Evolutionary conservation across 2,797 vertebrate genomes (phyloP).

Genomic region (Nothura maculosa): DNA sequence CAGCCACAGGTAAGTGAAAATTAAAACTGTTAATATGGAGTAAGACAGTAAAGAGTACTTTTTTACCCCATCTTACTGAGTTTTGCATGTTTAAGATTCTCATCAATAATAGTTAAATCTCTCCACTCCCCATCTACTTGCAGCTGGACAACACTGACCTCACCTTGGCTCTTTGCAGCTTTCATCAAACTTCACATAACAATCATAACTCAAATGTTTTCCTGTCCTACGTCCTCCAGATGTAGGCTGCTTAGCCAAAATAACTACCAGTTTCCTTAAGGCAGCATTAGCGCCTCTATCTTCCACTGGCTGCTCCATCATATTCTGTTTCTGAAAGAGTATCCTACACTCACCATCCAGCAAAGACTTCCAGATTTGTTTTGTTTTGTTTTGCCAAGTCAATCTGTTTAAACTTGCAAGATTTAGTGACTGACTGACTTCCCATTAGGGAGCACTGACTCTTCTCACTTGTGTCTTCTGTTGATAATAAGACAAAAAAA

Average conservation of each 20-base stretch:
- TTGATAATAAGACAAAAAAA: constrained; percentile 32
- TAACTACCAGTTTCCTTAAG: background rate
- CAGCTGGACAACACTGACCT: constrained; percentile 1
- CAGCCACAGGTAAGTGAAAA: background rate
- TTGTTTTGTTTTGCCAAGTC: background rate
- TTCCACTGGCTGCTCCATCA: constrained; percentile 7
- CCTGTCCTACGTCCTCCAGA: constrained; percentile 14
- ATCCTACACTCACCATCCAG: background rate
- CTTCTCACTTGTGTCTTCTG: constrained; percentile 27
- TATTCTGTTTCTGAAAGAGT: constrained; percentile 5
- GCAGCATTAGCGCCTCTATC: background rate
- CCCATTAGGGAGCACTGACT: constrained; percentile 9
- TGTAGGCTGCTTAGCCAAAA: constrained; percentile 1
- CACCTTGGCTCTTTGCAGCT: constrained; percentile 33
- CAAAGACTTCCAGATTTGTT: constrained; percentile 42
- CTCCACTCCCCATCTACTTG: background rate
- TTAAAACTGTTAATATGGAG: background rate
- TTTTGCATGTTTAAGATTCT: background rate
- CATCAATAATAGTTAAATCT: background rate
- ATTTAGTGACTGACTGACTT: constrained; percentile 26
- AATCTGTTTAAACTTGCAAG: background rate
- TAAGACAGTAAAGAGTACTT: background rate
- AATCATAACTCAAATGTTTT: background rate
- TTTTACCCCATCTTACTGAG: background rate
- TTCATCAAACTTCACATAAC: constrained; percentile 7